phyloP scores from a whole-genome alignment of 2,113 vertebrate genomes.

The Chaenogobius annularis region DNA sequence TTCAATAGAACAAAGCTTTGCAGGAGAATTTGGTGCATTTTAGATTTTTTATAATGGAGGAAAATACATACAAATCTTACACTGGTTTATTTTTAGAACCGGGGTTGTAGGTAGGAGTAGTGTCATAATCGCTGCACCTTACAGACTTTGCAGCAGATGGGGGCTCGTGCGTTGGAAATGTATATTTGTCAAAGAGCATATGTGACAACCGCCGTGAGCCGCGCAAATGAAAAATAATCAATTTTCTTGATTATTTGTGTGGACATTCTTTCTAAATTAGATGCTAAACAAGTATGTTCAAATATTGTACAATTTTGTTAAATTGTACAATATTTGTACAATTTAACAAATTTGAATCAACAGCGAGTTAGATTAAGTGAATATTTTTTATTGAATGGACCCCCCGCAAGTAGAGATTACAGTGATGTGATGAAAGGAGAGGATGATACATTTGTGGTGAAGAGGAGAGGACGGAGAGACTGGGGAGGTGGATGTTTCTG shows the following conservation, averaged over 20 bases:
- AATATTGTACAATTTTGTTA: background rate
- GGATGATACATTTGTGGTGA: too few species aligned
- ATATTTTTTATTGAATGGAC: background rate
- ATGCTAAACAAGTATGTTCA: background rate
- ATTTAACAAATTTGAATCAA: background rate
- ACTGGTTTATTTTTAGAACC: background rate
- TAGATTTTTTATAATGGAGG: background rate
- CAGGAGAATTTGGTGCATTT: background rate
- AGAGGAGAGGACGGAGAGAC: too few species aligned
- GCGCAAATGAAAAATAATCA: background rate
- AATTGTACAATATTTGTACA: too few species aligned
- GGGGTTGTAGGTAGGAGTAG: background rate
- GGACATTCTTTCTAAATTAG: background rate
- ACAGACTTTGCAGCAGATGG: background rate
- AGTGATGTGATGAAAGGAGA: too few species aligned
- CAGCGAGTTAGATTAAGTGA: background rate
- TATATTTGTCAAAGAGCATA: slow-evolving; percentile 8
- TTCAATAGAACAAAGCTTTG: background rate
- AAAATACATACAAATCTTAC: background rate
- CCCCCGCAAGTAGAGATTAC: too few species aligned
- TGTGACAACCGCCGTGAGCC: background rate
- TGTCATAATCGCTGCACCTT: background rate
- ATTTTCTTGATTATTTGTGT: background rate
- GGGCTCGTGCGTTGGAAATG: background rate
- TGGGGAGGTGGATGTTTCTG: too few species aligned